These are phyloP conservation scores for Gastrophysa polygoni DNA, from an alignment of 2,888 invertebrate genomes.

Conservation along the genomic window DNA sequence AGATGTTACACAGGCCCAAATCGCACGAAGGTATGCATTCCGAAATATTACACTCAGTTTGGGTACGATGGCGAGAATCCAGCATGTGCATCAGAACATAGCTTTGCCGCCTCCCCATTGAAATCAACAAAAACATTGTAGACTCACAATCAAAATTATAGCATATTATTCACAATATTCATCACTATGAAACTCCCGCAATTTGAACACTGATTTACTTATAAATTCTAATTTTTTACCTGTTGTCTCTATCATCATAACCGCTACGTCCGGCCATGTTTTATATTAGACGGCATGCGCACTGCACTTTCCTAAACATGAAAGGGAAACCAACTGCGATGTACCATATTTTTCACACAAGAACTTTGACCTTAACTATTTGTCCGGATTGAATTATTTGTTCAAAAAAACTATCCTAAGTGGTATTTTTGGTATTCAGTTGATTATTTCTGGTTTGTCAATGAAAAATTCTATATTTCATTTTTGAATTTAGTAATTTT, in stretches of 20 bases:
- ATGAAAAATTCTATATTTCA: no score
- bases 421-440: neutral
- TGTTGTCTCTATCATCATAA: slow-evolving; percentile 80
- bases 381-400: neutral
- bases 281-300: slow-evolving; percentile 57
- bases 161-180: slow-evolving; percentile 8
- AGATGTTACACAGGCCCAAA: no score
- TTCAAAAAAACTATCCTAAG: neutral
- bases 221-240: slow-evolving; percentile 63
- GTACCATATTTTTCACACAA: slow-evolving; percentile 41
- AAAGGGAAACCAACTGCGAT: slow-evolving; percentile 47
- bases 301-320: slow-evolving; percentile 37
- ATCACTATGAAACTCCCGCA: slow-evolving; percentile 20
- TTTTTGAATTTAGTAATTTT: no score
- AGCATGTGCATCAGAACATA: slow-evolving; percentile 41
- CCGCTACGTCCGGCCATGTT: slow-evolving; percentile 91
- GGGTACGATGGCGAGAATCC: slow-evolving; percentile 20
- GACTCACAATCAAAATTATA: slow-evolving; percentile 12
- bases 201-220: slow-evolving; percentile 26
- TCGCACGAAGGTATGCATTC: no score
- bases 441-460: neutral
- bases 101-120: slow-evolving; percentile 37
- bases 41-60: neutral
- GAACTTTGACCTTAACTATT: slow-evolving; percentile 21
- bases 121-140: slow-evolving; percentile 24